Base-by-base conservation (phyloP, 2,888 invertebrate species). In the Omphaloscelis lunosa region DNA sequence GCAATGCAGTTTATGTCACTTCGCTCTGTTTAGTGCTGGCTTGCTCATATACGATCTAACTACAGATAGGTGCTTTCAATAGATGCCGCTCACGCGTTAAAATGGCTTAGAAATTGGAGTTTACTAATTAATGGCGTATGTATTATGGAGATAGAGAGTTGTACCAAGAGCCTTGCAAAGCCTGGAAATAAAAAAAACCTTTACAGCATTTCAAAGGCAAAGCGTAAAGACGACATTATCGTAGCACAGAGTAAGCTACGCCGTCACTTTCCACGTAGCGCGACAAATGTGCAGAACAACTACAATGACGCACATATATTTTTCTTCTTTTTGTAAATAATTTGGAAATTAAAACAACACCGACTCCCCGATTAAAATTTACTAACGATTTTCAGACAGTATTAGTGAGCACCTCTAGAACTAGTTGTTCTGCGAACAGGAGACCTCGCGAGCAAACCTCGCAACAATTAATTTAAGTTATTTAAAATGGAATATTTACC, bases 1-100 rank as follows among this genome's bases (percentile, higher is more conserved):
- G 92, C 93, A 94, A 90, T 93, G 93, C 93, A 92, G 92, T 92
- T 92, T 91, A 86, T 90, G 90, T 91, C 90, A 90, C 86, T 90
- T 86, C 72, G 77, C 75, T 75, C 86, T 88, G 88, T 88, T 91
- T 88, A 87, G 85, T 81, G 70, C 63, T 61, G 71, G 80, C 77
- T 84, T 68, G 17, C 34, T 34, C 34, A 65, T 29, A 62, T 53
- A 72, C 68, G 48, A 71, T 77, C 45, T 62, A 65, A 58, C 61
- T 80, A 68, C n/a, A 39, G n/a, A 29, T 20, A 82, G 20, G 63
- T 34, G 72, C 58, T 29, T 77, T 82, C 34, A 76, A 39, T 53
- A 8, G n/a, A 20, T 48, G 48, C 8, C 9, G n/a, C 27, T 39
- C 15, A 39, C 12, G 6, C 27, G 15, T 27, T 51, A 29, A 59